Evolutionary conservation across 1,140 invertebrate genomes (phyloP).

Genomic region (Dendroctonus ponderosae): DNA sequence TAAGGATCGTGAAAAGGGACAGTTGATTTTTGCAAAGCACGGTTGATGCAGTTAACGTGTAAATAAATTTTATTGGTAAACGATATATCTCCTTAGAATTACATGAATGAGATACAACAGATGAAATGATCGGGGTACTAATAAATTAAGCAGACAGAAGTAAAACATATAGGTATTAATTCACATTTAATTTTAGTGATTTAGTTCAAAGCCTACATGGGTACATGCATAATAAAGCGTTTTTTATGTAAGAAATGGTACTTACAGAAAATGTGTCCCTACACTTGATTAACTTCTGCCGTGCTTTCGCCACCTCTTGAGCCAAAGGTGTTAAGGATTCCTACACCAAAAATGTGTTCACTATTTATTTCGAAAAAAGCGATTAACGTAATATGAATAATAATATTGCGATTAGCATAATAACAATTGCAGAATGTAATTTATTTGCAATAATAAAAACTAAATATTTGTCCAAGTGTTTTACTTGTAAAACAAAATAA

Average conservation of each 20-base stretch:
- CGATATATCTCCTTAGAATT: too few relatives aligned
- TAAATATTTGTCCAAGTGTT: not conserved
- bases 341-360: slow-evolving; percentile 43
- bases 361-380: not conserved
- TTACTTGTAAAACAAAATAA: not conserved
- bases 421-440: not conserved
- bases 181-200: too few relatives aligned
- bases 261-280: slow-evolving; percentile 65
- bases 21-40: too few relatives aligned
- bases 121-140: too few relatives aligned
- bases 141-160: too few relatives aligned
- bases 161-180: too few relatives aligned
- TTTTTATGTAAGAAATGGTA: slow-evolving; percentile 31
- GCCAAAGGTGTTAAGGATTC: slow-evolving; percentile 55
- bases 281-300: slow-evolving; percentile 58
- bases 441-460: not conserved
- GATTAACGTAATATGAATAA: not conserved
- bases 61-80: too few relatives aligned
- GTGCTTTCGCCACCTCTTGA: slow-evolving; percentile 65
- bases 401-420: not conserved
- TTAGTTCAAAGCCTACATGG: too few relatives aligned
- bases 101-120: too few relatives aligned
- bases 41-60: too few relatives aligned
- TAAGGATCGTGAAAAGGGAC: too few relatives aligned
- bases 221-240: too few relatives aligned